Evolutionary conservation across 2,113 vertebrate genomes (phyloP), one percentile per base, ranked within the genome.

Genomic region (Tiliqua scincoides): DNA sequence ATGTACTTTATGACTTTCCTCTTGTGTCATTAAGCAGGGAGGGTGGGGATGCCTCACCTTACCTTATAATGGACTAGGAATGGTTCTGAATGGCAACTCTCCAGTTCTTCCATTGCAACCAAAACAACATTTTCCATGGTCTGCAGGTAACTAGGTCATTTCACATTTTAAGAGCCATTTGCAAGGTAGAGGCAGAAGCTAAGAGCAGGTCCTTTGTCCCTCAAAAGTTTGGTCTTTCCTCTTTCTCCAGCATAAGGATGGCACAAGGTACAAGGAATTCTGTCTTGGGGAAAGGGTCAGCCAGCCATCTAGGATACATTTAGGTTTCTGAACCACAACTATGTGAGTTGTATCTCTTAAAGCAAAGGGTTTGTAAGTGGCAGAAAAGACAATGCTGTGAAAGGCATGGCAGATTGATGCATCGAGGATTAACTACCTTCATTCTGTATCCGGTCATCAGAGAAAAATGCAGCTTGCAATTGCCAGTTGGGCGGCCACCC

Each of bases 391-490:
- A 76, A 20, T 1, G n/a, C 4, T 25, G 43, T 79, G 89, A 77
- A 87, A 89, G 84, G 57, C 59, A 71, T 84, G 9, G 1, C 15
- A 70, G 32, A 59, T 25, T 48, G 54, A 27, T 85, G 40, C 40
- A 0, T 3, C 52, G 68, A 8, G 3, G 1, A 83, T 80, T 87
- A 87, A 59, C 35, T 79, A 79, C 9, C 75, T 3, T 23, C 4
- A 85, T 89, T 87, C 88, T 40, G 25, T 8, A 54, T 4, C 1
- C 30, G 43, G 72, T 62, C 87, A 85, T 83, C 14, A 70, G 75
- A 87, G 40, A 85, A 91, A 84, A 92, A 72, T 74, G 25, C 12
- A 35, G 2, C 85, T 92, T 25, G 10, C 74, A 37, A 0, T 61
- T 18, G 43, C 25, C 65, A 54, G 57, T 37, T 83, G 79, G 6